Percentiles rank a stretch among this genome's conserved stretches.
phyloP scores from a whole-genome alignment of 1,140 invertebrate species.

The Cheumatopsyche charites region DNA sequence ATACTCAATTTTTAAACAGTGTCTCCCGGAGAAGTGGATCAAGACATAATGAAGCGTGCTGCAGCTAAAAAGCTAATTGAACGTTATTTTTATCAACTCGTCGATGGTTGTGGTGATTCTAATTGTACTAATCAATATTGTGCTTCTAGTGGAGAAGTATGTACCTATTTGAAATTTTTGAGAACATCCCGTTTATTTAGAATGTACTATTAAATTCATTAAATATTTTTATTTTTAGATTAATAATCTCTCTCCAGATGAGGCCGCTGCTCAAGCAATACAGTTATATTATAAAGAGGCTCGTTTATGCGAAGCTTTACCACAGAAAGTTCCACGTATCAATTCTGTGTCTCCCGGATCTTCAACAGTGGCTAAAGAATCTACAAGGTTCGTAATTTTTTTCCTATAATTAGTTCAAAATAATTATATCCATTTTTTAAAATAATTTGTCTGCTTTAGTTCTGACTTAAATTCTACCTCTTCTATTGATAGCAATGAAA shows the following conservation, averaged over 20 bases:
- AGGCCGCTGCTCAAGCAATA: constrained; percentile 86
- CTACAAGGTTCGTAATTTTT: constrained; percentile 17
- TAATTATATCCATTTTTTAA: neutral
- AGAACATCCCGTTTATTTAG: neutral
- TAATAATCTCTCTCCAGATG: constrained; percentile 79
- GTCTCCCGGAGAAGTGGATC: constrained; percentile 51
- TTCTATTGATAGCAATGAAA: constrained; percentile 13
- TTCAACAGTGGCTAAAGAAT: neutral
- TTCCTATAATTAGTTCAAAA: neutral
- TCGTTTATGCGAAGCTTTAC: constrained; percentile 76
- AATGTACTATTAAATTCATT: neutral
- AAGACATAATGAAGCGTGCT: constrained; percentile 83
- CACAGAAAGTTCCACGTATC: constrained; percentile 75
- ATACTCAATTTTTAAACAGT: constrained; percentile 29
- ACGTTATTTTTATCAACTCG: constrained; percentile 90
- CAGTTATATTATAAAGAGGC: constrained; percentile 86
- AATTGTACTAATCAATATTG: constrained; percentile 85
- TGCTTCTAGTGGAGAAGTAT: constrained; percentile 86
- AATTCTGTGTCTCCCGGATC: constrained; percentile 44
- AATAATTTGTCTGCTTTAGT: constrained; percentile 11
- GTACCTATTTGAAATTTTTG: neutral
- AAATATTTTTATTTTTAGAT: constrained; percentile 58
- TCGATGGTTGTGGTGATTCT: constrained; percentile 87
- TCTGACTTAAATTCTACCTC: constrained; percentile 13
- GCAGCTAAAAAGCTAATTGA: constrained; percentile 88